These are phyloP conservation scores for Phodopus roborovskii DNA, from an alignment of 2,113 vertebrate species.

Conservation along the genomic window DNA sequence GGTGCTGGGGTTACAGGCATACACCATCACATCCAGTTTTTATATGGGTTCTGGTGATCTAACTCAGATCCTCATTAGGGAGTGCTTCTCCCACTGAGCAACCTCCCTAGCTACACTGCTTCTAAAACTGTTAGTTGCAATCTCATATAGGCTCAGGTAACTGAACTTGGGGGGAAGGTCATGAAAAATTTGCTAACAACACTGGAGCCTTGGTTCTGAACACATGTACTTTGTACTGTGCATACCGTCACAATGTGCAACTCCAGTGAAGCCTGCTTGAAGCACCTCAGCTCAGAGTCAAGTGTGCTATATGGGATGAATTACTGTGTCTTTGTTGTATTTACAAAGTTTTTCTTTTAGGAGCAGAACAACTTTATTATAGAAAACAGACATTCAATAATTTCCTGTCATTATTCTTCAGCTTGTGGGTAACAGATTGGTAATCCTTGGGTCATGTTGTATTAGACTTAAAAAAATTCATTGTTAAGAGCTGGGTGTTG, in stretches of 20 bases:
- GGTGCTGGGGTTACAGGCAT: not conserved
- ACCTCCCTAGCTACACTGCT: not conserved
- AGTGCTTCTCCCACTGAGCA: not conserved
- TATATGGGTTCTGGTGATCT: not conserved
- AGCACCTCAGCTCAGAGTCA: not conserved
- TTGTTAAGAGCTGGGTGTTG: not conserved
- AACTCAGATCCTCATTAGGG: not conserved
- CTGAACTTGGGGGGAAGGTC: not conserved
- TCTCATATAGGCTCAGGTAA: not conserved
- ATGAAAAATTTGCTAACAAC: not conserved
- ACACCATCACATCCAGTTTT: no score
- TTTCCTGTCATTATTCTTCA: not conserved
- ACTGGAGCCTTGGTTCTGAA: not conserved
- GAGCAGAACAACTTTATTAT: not conserved
- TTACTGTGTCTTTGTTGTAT: not conserved
- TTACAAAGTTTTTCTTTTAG: not conserved
- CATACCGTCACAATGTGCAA: rapidly evolving
- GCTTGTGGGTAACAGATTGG: not conserved
- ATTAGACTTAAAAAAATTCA: not conserved
- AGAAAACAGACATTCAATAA: not conserved
- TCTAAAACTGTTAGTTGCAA: not conserved
- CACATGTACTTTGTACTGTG: not conserved
- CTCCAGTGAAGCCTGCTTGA: not conserved
- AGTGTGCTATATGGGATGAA: not conserved
- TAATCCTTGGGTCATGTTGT: not conserved